Conservation (phyloP, 2,797 vertebrate species). For the Naso thynnoides region DNA sequence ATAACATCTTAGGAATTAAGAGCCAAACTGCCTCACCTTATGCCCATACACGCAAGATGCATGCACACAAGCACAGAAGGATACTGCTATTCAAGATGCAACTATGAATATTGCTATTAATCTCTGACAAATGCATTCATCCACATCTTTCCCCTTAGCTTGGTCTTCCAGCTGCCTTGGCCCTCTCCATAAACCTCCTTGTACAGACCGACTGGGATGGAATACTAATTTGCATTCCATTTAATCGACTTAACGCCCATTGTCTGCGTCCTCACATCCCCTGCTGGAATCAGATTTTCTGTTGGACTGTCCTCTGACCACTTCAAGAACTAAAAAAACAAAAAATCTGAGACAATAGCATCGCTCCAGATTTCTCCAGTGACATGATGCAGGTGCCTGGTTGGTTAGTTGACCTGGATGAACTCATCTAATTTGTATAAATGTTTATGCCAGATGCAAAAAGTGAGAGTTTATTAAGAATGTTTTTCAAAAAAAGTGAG, state of each 20-base stretch:
- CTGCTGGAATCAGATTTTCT: conserved; percentile 37
- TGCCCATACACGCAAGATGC: background rate
- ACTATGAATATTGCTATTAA: conserved; percentile 4
- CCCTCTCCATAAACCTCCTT: conserved; percentile 36
- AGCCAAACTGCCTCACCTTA: background rate
- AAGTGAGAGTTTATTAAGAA: background rate
- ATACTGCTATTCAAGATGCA: background rate
- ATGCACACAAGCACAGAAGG: background rate
- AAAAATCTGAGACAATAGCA: background rate
- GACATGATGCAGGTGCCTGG: background rate
- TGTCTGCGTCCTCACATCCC: conserved; percentile 26
- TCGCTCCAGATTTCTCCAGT: background rate
- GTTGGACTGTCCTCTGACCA: background rate
- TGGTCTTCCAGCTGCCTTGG: conserved; percentile 41
- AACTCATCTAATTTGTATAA: background rate
- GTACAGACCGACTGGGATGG: conserved; percentile 35
- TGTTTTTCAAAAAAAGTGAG: background rate
- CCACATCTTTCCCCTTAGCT: conserved; percentile 10
- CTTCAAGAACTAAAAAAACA: conserved; percentile 18
- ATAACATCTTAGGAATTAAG: no score
- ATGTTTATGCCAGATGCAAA: background rate
- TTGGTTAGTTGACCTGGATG: background rate
- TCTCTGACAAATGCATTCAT: conserved; percentile 4
- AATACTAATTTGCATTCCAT: conserved; percentile 52
- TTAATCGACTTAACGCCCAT: conserved; percentile 28